phyloP scores from a whole-genome alignment of 2,888 invertebrate genomes.

The Bembecia ichneumoniformis region DNA sequence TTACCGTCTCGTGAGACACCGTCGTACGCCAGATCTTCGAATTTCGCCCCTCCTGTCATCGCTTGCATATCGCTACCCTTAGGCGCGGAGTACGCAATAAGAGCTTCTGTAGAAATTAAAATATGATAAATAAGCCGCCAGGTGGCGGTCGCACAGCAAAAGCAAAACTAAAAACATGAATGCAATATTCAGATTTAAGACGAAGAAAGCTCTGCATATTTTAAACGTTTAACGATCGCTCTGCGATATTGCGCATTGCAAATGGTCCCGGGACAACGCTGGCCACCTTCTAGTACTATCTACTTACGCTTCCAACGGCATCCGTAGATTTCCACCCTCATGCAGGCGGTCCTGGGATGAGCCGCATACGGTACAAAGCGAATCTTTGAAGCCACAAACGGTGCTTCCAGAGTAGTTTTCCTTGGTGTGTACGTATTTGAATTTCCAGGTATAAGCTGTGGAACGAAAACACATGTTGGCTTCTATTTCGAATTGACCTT shows the following conservation, averaged over 20 bases:
- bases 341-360: conserved; percentile 89
- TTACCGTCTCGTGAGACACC: conserved; percentile 71
- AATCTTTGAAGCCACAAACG: conserved; percentile 88
- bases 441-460: conserved; percentile 82
- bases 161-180: conserved; percentile 3
- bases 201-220: background rate
- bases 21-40: conserved; percentile 87
- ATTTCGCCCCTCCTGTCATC: conserved; percentile 76
- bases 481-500: conserved; percentile 3
- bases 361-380: conserved; percentile 91
- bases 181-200: conserved; percentile 1
- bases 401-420: conserved; percentile 81
- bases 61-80: conserved; percentile 75
- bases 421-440: conserved; percentile 82
- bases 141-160: conserved; percentile 31
- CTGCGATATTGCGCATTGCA: conserved; percentile 28
- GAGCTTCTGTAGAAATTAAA: conserved; percentile 71
- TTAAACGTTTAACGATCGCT: conserved; percentile 17
- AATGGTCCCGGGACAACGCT: conserved; percentile 38
- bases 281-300: conserved; percentile 27
- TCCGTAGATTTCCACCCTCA: conserved; percentile 93
- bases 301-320: conserved; percentile 76
- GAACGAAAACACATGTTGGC: conserved; percentile 15
- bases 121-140: conserved; percentile 21
- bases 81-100: conserved; percentile 78